Evolutionary conservation across 2,888 invertebrate species (phyloP).

Genomic region (Mermis nigrescens): DNA sequence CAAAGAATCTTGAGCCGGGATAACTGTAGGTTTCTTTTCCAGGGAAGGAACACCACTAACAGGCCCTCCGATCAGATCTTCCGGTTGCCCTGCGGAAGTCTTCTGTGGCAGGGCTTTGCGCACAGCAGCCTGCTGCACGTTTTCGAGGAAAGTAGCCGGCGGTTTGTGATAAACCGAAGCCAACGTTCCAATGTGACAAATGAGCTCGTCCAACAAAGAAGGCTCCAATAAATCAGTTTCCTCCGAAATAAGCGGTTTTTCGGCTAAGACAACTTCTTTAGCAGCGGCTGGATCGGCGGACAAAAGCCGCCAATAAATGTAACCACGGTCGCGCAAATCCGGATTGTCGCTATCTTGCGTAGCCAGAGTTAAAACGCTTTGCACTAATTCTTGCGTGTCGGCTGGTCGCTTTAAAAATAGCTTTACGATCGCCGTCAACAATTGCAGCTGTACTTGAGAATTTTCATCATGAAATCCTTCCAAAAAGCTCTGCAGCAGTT

Average conservation of each 20-base stretch:
- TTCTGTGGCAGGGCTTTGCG: constrained; percentile 26
- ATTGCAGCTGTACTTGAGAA: constrained; percentile 81
- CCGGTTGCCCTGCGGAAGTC: too few species aligned
- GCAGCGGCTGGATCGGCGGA: constrained; percentile 98
- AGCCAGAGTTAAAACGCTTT: constrained; percentile 49
- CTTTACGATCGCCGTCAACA: constrained; percentile 93
- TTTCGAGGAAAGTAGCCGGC: constrained; percentile 93
- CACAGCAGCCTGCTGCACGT: constrained; percentile 32
- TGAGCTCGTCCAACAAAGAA: constrained; percentile 83
- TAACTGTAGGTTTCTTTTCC: constrained; percentile 38
- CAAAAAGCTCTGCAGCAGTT: constrained; percentile 83
- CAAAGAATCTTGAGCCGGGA: constrained; percentile 64
- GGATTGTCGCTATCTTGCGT: constrained; percentile 79
- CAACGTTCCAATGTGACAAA: constrained; percentile 90
- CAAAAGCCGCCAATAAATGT: constrained; percentile 93
- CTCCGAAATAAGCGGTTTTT: constrained; percentile 94
- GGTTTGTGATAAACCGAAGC: constrained; percentile 98
- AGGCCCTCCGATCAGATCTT: not conserved
- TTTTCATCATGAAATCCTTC: constrained; percentile 94
- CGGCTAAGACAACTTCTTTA: constrained; percentile 92
- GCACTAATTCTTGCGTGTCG: constrained; percentile 92
- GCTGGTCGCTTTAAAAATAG: constrained; percentile 91
- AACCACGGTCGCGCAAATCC: constrained; percentile 87
- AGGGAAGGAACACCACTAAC: not conserved
- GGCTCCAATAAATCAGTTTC: constrained; percentile 95